Evolutionary conservation across 2,113 vertebrate genomes (phyloP).

Genomic region (Acrocephalus kingi): DNA sequence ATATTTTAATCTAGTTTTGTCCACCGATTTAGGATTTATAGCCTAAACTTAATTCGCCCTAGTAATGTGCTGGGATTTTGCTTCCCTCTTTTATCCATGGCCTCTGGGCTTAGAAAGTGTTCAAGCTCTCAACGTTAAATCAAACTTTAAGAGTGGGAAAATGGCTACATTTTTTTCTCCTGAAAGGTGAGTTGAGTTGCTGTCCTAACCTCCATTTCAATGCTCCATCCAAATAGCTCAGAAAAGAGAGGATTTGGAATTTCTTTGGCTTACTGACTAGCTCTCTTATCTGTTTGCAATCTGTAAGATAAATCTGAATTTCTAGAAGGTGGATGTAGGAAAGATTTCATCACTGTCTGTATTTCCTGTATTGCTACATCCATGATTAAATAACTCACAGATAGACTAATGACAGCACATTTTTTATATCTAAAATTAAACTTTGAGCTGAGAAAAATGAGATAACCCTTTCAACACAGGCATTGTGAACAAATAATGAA

Average conservation of each 20-base stretch:
- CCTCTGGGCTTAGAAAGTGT: constrained; percentile 26
- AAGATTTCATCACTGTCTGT: not conserved
- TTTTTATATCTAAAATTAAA: constrained; percentile 6
- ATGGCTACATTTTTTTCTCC: not conserved
- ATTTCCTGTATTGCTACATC: not conserved
- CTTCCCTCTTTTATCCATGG: constrained; percentile 5
- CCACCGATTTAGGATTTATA: not conserved
- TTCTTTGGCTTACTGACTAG: not conserved
- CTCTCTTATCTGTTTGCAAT: not conserved
- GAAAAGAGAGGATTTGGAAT: not conserved
- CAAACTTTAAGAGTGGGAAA: not conserved
- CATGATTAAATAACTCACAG: not conserved
- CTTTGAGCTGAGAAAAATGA: not conserved
- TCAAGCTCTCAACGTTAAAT: not conserved
- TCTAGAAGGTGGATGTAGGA: not conserved
- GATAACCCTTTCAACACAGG: not conserved
- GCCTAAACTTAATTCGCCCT: constrained; percentile 16
- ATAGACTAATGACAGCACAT: not conserved
- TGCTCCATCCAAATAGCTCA: constrained; percentile 6
- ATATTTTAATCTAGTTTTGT: constrained; percentile 46
- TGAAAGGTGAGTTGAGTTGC: not conserved
- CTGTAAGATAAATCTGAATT: not conserved
- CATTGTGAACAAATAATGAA: not conserved
- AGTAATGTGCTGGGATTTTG: constrained; percentile 22
- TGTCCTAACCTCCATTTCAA: not conserved